phyloP scores from a whole-genome alignment of 2,113 vertebrate species.

The Promerops cafer region DNA sequence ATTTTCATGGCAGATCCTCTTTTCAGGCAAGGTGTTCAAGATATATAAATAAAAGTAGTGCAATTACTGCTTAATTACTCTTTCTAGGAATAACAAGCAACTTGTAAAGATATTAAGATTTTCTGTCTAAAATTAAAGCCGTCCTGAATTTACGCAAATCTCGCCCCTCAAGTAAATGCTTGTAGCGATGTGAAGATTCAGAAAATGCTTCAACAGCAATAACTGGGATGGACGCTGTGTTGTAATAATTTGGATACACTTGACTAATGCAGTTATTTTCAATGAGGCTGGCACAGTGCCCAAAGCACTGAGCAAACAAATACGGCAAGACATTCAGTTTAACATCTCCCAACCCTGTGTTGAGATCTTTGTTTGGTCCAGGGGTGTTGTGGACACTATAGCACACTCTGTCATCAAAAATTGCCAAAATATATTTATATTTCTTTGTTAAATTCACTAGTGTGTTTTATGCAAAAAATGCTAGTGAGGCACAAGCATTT shows the following conservation, averaged over 20 bases:
- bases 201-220: constrained; percentile 78
- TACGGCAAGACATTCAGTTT: constrained; percentile 66
- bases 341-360: constrained; percentile 46
- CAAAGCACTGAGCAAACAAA: constrained; percentile 80
- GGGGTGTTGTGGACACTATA: constrained; percentile 39
- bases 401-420: neutral
- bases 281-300: constrained; percentile 81
- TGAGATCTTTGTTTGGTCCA: constrained; percentile 59
- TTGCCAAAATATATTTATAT: constrained; percentile 35
- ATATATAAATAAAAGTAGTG: neutral
- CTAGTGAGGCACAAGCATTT: constrained; percentile 75
- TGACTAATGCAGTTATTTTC: constrained; percentile 84
- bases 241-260: constrained; percentile 86
- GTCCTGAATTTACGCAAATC: constrained; percentile 57
- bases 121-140: constrained; percentile 54
- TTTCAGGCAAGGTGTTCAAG: neutral
- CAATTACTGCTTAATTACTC: constrained; percentile 11
- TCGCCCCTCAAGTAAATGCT: constrained; percentile 63
- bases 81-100: constrained; percentile 7
- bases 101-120: constrained; percentile 23
- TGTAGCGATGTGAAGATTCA: constrained; percentile 65
- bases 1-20: neutral
- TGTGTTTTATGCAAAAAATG: constrained; percentile 73
- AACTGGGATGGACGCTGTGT: constrained; percentile 78
- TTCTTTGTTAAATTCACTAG: constrained; percentile 75